Evolutionary conservation across 2,113 vertebrate species (phyloP).

Genomic region (Atrichornis clamosus): DNA sequence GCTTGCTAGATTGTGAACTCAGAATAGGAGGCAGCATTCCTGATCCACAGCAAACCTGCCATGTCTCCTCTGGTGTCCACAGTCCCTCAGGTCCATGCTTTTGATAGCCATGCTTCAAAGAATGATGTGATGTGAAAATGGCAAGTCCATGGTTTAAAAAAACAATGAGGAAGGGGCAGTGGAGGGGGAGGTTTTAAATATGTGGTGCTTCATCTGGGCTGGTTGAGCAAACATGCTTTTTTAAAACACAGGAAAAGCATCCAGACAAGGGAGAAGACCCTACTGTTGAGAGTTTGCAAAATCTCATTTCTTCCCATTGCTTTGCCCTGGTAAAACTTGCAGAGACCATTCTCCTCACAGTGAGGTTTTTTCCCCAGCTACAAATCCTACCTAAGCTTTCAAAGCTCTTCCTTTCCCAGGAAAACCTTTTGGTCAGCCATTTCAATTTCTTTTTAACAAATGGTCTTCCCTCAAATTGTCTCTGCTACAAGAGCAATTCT

Average conservation of each 20-base stretch:
- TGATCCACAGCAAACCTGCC: background rate
- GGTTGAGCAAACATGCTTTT: background rate
- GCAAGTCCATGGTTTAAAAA: background rate
- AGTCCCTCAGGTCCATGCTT: background rate
- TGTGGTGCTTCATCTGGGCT: background rate
- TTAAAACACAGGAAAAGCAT: background rate
- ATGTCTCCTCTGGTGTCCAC: background rate
- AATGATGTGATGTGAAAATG: background rate
- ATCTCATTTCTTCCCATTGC: background rate
- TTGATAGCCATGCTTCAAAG: background rate
- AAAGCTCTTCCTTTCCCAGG: background rate
- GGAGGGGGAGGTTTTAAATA: background rate
- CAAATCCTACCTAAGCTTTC: background rate
- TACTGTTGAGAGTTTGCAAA: background rate
- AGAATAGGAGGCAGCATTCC: background rate
- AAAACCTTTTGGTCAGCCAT: conserved; percentile 8
- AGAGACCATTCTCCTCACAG: background rate
- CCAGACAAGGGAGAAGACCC: background rate
- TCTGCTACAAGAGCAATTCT: background rate
- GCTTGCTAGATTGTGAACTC: background rate
- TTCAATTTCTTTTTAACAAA: conserved; percentile 28
- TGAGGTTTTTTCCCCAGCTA: background rate
- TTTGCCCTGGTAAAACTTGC: background rate
- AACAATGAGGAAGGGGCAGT: background rate
- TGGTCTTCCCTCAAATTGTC: background rate